Conservation (phyloP, 2,888 invertebrate genomes). For the Meloe dianella region DNA sequence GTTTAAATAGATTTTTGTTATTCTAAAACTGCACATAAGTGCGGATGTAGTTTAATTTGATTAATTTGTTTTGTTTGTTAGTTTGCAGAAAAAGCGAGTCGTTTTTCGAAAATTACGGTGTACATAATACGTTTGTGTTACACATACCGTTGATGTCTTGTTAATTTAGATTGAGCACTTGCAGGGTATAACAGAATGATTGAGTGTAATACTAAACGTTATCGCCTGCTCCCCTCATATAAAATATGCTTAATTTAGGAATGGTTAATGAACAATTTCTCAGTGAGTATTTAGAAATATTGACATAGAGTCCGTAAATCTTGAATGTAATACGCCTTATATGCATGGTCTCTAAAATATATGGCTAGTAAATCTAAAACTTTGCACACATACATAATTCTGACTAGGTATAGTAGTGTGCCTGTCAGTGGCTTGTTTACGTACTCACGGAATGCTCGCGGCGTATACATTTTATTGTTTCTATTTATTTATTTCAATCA, state of each 20-base stretch:
- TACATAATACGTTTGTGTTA: background rate
- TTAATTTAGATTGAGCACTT: slow-evolving; percentile 6
- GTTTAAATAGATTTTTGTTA: background rate
- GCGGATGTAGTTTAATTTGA: background rate
- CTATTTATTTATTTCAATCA: background rate
- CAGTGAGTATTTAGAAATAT: slow-evolving; percentile 27
- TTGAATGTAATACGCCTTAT: slow-evolving; percentile 34
- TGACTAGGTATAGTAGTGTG: slow-evolving; percentile 16
- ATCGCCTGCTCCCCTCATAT: background rate
- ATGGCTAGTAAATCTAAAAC: slow-evolving; percentile 33
- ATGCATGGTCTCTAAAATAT: slow-evolving; percentile 21
- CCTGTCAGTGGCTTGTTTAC: slow-evolving; percentile 34
- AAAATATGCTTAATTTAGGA: slow-evolving; percentile 26
- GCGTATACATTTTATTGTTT: slow-evolving; percentile 14
- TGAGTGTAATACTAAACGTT: background rate
- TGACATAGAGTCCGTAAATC: slow-evolving; percentile 32
- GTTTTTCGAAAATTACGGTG: background rate
- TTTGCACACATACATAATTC: slow-evolving; percentile 26
- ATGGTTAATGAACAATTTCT: slow-evolving; percentile 28
- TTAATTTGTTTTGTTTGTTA: background rate
- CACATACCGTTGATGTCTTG: background rate
- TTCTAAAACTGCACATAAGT: background rate
- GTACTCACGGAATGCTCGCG: slow-evolving; percentile 31
- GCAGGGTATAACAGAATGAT: background rate
- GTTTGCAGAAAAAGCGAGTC: background rate